Conservation (phyloP, 2,113 vertebrate genomes). For the Setophaga coronata region DNA sequence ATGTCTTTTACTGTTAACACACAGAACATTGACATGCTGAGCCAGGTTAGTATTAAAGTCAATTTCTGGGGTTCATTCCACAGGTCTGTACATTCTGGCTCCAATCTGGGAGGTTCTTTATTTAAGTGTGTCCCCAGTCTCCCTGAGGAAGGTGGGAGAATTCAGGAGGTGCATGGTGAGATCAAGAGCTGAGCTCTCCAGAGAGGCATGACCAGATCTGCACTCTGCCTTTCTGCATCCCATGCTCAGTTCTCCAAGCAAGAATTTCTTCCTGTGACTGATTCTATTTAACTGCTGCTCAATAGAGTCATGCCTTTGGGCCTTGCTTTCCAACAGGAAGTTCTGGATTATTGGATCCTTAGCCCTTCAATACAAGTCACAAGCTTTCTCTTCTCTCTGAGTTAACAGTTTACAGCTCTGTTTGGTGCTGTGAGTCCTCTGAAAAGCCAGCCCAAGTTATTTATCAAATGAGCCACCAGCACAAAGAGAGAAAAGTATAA, state of each 20-base stretch:
- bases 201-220: slow-evolving; percentile 52
- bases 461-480: background rate
- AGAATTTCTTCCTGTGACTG: background rate
- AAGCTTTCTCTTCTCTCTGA: background rate
- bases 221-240: slow-evolving; percentile 57
- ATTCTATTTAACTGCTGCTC: background rate
- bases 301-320: background rate
- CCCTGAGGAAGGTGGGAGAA: background rate
- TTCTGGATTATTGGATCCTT: background rate
- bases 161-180: background rate
- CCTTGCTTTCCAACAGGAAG: background rate
- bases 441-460: background rate
- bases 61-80: background rate
- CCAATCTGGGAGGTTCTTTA: background rate
- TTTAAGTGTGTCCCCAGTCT: background rate
- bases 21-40: background rate
- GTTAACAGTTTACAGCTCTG: background rate
- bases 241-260: background rate
- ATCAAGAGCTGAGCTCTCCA: background rate
- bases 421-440: background rate
- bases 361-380: background rate
- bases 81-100: background rate
- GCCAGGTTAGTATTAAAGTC: background rate
- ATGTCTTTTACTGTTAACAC: background rate
- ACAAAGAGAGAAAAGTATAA: background rate